Conservation (phyloP, 2,888 invertebrate genomes). For the Tyria jacobaeae region DNA sequence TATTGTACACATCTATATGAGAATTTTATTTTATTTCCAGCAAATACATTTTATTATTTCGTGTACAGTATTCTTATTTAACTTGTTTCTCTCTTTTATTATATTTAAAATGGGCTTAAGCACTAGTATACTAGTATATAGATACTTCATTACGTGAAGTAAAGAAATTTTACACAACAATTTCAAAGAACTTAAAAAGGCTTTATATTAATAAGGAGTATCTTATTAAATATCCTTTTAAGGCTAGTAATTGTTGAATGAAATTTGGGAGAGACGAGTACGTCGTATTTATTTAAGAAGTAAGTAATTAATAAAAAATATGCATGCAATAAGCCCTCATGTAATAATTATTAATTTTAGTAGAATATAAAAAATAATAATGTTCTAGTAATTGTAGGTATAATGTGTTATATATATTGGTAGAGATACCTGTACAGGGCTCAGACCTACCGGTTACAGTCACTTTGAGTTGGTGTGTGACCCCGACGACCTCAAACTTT, state of each 20-base stretch:
- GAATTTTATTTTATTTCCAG: neutral
- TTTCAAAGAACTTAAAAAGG: slow-evolving; percentile 8
- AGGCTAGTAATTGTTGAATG: neutral
- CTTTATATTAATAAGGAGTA: slow-evolving; percentile 5
- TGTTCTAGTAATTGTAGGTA: too few species aligned
- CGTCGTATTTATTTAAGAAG: neutral
- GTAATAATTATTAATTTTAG: too few species aligned
- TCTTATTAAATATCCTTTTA: neutral
- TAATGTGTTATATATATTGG: too few species aligned
- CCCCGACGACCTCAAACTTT: too few species aligned
- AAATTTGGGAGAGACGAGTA: neutral
- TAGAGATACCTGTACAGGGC: too few species aligned
- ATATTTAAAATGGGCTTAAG: neutral
- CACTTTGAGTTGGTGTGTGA: too few species aligned
- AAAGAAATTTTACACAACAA: neutral
- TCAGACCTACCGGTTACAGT: too few species aligned
- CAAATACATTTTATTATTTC: neutral
- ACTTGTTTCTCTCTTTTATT: neutral
- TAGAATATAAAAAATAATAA: too few species aligned
- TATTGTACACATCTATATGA: slow-evolving; percentile 11
- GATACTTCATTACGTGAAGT: neutral
- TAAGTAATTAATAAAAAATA: too few species aligned
- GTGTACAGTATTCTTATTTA: neutral
- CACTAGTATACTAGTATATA: neutral
- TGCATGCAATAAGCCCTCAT: too few species aligned